phyloP scores from a whole-genome alignment of 2,797 vertebrate species.

The Acanthurus tractus region DNA sequence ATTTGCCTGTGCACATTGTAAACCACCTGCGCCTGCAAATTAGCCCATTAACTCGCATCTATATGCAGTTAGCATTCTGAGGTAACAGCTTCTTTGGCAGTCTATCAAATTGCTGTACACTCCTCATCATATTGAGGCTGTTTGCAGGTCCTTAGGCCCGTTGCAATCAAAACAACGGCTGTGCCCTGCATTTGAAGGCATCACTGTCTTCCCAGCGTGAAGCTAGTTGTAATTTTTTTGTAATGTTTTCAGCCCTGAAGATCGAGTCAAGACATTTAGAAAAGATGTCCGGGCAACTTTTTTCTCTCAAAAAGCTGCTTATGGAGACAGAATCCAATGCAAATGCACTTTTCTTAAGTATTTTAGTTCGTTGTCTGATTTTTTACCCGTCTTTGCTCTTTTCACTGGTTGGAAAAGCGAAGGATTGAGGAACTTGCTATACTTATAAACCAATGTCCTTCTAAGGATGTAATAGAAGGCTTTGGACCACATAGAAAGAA shows the following conservation, averaged over 20 bases:
- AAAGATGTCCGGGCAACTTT: neutral
- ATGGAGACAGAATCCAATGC: neutral
- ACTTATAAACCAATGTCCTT: neutral
- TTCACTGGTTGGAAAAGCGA: neutral
- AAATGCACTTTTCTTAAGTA: neutral
- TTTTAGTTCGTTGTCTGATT: neutral
- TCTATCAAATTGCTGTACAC: slow-evolving; percentile 68
- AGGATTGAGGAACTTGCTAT: neutral
- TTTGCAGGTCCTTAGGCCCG: slow-evolving; percentile 50
- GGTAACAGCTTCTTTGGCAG: slow-evolving; percentile 67
- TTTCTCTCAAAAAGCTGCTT: slow-evolving; percentile 2
- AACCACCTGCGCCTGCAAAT: slow-evolving; percentile 81
- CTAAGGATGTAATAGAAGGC: neutral
- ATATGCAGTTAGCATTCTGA: slow-evolving; percentile 71
- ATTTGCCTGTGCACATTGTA: slow-evolving; percentile 61
- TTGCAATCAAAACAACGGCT: slow-evolving; percentile 64
- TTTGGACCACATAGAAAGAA: neutral
- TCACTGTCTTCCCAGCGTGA: slow-evolving; percentile 11
- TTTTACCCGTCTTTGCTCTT: neutral
- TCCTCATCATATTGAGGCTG: slow-evolving; percentile 62
- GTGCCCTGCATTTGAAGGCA: slow-evolving; percentile 45
- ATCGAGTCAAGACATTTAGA: neutral
- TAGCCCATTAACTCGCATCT: slow-evolving; percentile 80
- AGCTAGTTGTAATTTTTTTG: slow-evolving; percentile 6
- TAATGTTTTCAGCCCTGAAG: slow-evolving; percentile 21